A percentile compares a stretch with the other conserved stretches of the same genome.
Evolutionary conservation across 2,797 vertebrate species (phyloP).

Genomic region (Molossus molossus): DNA sequence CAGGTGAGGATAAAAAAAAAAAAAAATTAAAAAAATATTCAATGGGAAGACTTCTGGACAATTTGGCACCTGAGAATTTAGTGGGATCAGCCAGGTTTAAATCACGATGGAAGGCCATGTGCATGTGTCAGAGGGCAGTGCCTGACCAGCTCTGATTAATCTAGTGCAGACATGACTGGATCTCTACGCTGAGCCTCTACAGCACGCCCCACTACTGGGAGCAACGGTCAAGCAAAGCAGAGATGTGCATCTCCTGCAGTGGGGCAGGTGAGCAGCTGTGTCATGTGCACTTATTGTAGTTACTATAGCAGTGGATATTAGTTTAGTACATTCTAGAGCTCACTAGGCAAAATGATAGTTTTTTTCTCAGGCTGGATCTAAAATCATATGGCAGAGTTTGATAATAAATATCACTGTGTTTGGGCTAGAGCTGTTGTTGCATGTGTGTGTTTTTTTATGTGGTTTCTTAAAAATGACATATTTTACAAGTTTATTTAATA

Average conservation of each 20-base stretch:
- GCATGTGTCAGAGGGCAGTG: not conserved
- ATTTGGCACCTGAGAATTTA: not conserved
- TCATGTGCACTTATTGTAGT: not conserved
- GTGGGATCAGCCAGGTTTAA: not conserved
- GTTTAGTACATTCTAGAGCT: constrained; percentile 36
- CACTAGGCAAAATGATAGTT: constrained; percentile 46
- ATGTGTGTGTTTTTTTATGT: not conserved
- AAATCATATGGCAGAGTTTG: constrained; percentile 1
- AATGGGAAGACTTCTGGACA: not conserved
- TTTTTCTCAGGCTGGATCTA: not conserved
- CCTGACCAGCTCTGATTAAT: not conserved
- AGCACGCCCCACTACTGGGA: not conserved
- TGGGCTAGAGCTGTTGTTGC: not conserved
- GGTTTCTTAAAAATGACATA: constrained; percentile 35
- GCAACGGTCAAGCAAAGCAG: not conserved
- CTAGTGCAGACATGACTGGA: not conserved
- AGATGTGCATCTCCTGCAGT: not conserved
- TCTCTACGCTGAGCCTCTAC: not conserved
- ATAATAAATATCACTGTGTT: constrained; percentile 19
- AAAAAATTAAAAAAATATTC: no score
- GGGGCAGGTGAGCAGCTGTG: no score
- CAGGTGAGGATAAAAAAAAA: no score
- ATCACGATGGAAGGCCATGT: not conserved
- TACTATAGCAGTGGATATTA: constrained; percentile 10
- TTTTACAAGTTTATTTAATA: constrained; percentile 50